Percentiles rank a stretch among this genome's conserved stretches.
Conservation (phyloP, 1,140 invertebrate genomes). For the Cephus cinctus region DNA sequence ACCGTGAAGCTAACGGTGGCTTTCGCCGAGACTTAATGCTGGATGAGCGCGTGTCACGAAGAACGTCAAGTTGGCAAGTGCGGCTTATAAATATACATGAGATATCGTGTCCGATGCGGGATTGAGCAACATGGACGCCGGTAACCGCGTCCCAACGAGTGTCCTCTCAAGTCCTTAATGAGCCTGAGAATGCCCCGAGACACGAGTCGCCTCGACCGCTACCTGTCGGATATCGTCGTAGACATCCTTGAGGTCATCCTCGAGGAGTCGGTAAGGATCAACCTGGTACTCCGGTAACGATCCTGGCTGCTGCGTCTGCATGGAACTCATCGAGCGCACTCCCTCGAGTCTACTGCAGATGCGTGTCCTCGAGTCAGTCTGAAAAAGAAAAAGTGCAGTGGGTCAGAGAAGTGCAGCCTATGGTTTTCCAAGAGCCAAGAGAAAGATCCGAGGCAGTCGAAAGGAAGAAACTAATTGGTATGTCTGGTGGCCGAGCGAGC, state of each 20-base stretch:
- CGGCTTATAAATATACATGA: conserved; percentile 2
- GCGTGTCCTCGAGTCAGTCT: conserved; percentile 32
- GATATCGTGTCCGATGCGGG: too few species aligned
- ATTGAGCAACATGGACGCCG: background rate
- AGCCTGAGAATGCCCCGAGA: background rate
- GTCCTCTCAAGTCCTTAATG: background rate
- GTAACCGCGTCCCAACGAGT: background rate
- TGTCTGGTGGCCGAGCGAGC: too few species aligned
- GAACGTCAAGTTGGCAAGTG: background rate
- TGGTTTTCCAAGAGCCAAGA: too few species aligned
- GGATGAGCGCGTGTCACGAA: background rate
- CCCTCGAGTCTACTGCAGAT: conserved; percentile 43
- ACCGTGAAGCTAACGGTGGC: conserved; percentile 38
- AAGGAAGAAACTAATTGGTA: too few species aligned
- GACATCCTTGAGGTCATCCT: conserved; percentile 80
- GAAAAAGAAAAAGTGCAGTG: conserved; percentile 25
- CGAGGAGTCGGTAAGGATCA: conserved; percentile 81
- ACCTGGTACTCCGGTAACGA: conserved; percentile 75
- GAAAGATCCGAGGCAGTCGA: too few species aligned
- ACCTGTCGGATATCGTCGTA: conserved; percentile 82
- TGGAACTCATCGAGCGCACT: conserved; percentile 59
- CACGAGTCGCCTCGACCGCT: conserved; percentile 11
- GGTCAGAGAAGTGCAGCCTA: too few species aligned
- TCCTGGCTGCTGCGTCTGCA: conserved; percentile 70
- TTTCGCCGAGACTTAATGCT: conserved; percentile 35